These are phyloP conservation scores for Acleris laterana DNA, from an alignment of 2,888 invertebrate species.

Conservation along the genomic window DNA sequence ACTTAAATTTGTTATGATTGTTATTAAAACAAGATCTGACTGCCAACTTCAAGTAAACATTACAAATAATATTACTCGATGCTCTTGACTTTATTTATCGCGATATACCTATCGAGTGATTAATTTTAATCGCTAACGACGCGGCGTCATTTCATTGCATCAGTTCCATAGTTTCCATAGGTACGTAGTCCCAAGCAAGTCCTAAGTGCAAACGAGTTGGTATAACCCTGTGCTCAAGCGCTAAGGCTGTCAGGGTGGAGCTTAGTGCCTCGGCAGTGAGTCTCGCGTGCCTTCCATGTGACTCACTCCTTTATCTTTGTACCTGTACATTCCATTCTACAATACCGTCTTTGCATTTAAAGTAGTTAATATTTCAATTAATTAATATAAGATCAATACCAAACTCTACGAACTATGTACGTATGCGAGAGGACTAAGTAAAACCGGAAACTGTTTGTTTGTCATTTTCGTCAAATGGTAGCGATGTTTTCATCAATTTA, in stretches of 20 bases:
- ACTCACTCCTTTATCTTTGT: conserved; percentile 70
- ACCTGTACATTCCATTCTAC: conserved; percentile 70
- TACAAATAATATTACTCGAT: not conserved
- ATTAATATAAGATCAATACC: conserved; percentile 2
- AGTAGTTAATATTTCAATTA: conserved; percentile 26
- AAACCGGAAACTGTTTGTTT: not conserved
- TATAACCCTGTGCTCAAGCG: conserved; percentile 38
- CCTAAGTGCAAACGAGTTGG: not conserved
- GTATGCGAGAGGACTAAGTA: not conserved
- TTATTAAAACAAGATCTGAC: too few relatives aligned
- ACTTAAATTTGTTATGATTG: too few relatives aligned
- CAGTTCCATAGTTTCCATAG: not conserved
- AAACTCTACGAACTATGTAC: not conserved
- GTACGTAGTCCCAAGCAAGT: too few relatives aligned
- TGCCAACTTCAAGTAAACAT: too few relatives aligned
- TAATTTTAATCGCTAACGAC: conserved; percentile 8
- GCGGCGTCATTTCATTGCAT: conserved; percentile 5
- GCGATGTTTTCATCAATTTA: too few relatives aligned
- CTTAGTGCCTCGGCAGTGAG: conserved; percentile 53
- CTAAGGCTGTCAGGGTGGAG: conserved; percentile 53
- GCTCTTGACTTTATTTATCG: not conserved
- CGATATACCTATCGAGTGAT: not conserved
- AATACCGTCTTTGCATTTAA: conserved; percentile 44
- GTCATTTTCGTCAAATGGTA: too few relatives aligned
- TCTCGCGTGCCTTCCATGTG: conserved; percentile 71